phyloP scores from a whole-genome alignment of 2,113 vertebrate genomes.

The Uria aalge region DNA sequence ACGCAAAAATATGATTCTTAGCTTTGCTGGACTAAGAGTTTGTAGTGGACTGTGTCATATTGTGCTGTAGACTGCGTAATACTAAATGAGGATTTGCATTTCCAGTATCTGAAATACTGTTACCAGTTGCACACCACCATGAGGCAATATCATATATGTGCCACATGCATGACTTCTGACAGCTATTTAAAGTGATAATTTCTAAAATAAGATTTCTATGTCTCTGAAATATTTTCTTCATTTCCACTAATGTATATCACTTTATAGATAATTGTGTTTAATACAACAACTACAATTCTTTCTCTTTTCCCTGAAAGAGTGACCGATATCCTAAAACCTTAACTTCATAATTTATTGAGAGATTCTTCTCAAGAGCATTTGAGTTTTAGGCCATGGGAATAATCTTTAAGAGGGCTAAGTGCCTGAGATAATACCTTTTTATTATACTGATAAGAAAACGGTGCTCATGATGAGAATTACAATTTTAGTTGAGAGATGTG shows the following conservation, averaged over 20 bases:
- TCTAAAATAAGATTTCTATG: background rate
- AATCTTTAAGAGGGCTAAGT: background rate
- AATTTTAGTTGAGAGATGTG: background rate
- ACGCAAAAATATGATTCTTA: background rate
- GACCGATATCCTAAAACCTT: background rate
- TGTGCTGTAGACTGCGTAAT: background rate
- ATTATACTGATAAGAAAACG: background rate
- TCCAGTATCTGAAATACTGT: background rate
- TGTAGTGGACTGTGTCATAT: background rate
- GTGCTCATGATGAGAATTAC: background rate
- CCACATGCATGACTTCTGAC: background rate
- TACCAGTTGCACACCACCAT: background rate
- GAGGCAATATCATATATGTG: rapidly evolving
- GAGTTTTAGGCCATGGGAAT: background rate
- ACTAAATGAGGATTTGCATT: background rate
- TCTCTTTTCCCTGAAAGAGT: background rate
- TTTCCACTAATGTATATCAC: background rate
- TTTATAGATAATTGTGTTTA: background rate
- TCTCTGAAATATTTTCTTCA: background rate
- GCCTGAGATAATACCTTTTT: background rate
- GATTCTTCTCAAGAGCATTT: background rate
- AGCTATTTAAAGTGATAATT: background rate
- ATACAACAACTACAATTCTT: background rate
- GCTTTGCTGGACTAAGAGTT: background rate
- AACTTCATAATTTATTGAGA: background rate